A percentile compares a stretch with the other conserved stretches of the same genome.
Conservation (phyloP, 2,888 invertebrate genomes). For the Actias luna region DNA sequence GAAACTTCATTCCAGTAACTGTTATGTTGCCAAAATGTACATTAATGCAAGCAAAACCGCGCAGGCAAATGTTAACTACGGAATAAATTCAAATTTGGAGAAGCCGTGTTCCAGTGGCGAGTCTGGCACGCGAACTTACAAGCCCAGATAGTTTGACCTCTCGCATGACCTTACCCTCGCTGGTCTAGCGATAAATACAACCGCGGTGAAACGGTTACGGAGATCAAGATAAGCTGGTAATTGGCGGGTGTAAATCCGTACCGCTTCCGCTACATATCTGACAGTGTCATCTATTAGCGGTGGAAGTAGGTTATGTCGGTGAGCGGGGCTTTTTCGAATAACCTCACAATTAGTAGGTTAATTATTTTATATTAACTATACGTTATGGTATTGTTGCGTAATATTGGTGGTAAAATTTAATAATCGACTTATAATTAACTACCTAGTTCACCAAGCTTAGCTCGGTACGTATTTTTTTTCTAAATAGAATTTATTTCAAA, state of each 20-base stretch:
- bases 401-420: too few relatives aligned
- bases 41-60: too few relatives aligned
- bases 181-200: not conserved
- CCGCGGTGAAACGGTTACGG: conserved; percentile 1
- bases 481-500: too few relatives aligned
- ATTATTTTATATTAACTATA: not conserved
- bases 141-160: conserved; percentile 1
- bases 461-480: too few relatives aligned
- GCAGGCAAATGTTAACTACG: too few relatives aligned
- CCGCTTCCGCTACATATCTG: conserved; percentile 39
- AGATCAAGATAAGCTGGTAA: conserved; percentile 30
- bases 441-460: too few relatives aligned
- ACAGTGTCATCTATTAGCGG: conserved; percentile 36
- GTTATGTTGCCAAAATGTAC: too few relatives aligned
- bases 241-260: conserved; percentile 36
- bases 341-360: not conserved
- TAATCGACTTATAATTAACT: too few relatives aligned
- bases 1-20: too few relatives aligned
- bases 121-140: not conserved
- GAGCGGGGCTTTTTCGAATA: not conserved
- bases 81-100: not conserved
- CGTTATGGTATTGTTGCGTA: not conserved
- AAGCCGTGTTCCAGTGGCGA: not conserved
- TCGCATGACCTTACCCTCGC: not conserved
- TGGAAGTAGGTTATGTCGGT: conserved; percentile 31